phyloP scores from a whole-genome alignment of 2,797 vertebrate genomes.

The Corythornis leucogaster region DNA sequence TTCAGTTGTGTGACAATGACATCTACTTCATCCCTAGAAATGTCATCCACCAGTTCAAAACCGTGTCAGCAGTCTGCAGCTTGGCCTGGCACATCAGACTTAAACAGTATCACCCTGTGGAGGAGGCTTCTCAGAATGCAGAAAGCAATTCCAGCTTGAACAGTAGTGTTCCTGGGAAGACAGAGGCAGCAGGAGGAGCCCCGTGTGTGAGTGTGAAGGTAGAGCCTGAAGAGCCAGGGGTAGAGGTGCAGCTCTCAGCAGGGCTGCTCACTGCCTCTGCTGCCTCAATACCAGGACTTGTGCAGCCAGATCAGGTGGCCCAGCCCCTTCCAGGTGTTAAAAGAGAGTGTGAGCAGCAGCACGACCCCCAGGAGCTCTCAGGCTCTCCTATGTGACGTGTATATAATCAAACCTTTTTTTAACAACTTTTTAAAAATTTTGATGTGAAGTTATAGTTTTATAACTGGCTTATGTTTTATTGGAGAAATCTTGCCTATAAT shows the following conservation, averaged over 20 bases:
- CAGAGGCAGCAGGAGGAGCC: conserved; percentile 77
- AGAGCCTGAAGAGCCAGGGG: conserved; percentile 79
- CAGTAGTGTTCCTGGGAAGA: conserved; percentile 73
- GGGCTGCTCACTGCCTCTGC: conserved; percentile 68
- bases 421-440: conserved; percentile 87
- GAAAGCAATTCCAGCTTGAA: conserved; percentile 74
- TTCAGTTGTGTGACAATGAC: conserved; percentile 95
- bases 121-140: conserved; percentile 71
- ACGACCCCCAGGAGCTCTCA: conserved; percentile 75
- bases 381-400: conserved; percentile 82
- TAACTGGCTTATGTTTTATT: conserved; percentile 88
- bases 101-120: conserved; percentile 87
- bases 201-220: conserved; percentile 75
- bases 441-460: conserved; percentile 91
- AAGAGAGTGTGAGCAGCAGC: conserved; percentile 78
- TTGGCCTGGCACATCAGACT: conserved; percentile 98
- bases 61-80: conserved; percentile 97
- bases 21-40: conserved; percentile 99
- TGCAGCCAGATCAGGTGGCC: conserved; percentile 74
- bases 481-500: conserved; percentile 87
- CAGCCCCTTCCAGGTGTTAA: conserved; percentile 75
- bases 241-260: conserved; percentile 74
- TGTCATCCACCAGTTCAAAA: conserved; percentile 99
- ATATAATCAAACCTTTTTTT: conserved; percentile 84
- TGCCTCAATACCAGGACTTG: conserved; percentile 76